These are phyloP conservation scores for Zele albiditarsus DNA, from an alignment of 2,888 invertebrate genomes.

Conservation along the genomic window DNA sequence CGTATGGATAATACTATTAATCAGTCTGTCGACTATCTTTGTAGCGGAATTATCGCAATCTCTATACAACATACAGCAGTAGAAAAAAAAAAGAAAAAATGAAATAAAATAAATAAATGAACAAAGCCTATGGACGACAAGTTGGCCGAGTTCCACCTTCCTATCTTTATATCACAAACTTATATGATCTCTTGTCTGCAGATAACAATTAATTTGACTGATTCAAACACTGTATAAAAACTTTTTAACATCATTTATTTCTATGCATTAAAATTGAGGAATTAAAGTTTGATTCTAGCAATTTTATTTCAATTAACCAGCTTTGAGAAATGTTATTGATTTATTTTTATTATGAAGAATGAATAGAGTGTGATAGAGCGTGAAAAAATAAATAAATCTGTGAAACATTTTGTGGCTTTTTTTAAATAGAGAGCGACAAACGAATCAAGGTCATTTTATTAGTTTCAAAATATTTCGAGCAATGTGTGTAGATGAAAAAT, in stretches of 20 bases:
- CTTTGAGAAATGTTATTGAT: too few species aligned
- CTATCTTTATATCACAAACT: slow-evolving; percentile 5
- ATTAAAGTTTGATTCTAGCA: neutral
- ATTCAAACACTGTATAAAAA: too few species aligned
- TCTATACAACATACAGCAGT: neutral
- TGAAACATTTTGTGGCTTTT: neutral
- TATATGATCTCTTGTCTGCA: neutral
- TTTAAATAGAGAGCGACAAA: neutral
- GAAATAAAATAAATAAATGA: neutral
- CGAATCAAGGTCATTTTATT: neutral
- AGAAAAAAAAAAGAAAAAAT: neutral
- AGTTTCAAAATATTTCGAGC: neutral
- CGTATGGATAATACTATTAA: slow-evolving; percentile 5
- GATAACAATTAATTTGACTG: slow-evolving; percentile 1
- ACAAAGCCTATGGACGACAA: neutral
- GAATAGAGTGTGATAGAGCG: too few species aligned
- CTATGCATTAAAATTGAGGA: too few species aligned
- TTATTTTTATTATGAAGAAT: too few species aligned
- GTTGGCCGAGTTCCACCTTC: neutral
- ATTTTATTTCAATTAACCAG: neutral
- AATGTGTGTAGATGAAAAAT: neutral
- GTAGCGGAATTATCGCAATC: neutral
- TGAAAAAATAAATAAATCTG: neutral
- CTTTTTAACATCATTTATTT: too few species aligned
- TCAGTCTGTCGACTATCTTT: neutral